Base-by-base conservation (phyloP, 2,888 invertebrate genomes). In the Prostheceraeus crozeri region DNA sequence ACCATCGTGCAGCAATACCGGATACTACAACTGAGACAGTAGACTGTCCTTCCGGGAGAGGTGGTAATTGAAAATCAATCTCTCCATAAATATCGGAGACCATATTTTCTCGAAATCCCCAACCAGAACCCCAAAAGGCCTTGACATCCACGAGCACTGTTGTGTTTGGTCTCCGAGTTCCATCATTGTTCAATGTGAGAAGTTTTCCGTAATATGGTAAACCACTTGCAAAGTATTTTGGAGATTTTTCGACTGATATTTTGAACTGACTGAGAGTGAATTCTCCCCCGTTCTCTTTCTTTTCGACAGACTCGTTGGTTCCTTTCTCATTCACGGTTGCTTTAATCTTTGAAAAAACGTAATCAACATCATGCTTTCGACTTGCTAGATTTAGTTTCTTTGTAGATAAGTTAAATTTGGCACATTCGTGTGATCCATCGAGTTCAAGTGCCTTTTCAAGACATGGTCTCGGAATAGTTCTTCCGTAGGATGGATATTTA, bases 121-220 rank as follows among this genome's bases (percentile, higher is more conserved):
- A 57, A 3, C 46, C 46, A 6, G 36, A 21, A 55, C 25, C 3
- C n/a, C 28, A 16, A 11, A 19, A 16, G 27, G 21, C 3, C 8
- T 36, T 25, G n/a, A 57, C 28, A 11, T 28, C 16, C 19, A 57
- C 40, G 25, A 10, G 21, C 3, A 57, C 19, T 53, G 3, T 46
- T 8, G 4, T 25, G 27, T 25, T 36, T 11, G 27, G 21, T 23
- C 46, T 3, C n/a, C 25, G 57, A 16, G 23, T 28, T n/a, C 40
- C 40, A 21, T 48, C 28, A 19, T 57, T 40, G n/a, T 27, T 19
- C 2, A 36, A 2, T 3, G 40, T 21, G 16, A 16, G 40, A 27
- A 57, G n/a, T 6, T 3, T 2, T 36, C 57, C 57, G 28, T 45
- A 57, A 35, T 57, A 57, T 21, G 57, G 57, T 21, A 57, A 45